Conservation (phyloP, 2,888 invertebrate species). For the Pantelozetes paolii region DNA sequence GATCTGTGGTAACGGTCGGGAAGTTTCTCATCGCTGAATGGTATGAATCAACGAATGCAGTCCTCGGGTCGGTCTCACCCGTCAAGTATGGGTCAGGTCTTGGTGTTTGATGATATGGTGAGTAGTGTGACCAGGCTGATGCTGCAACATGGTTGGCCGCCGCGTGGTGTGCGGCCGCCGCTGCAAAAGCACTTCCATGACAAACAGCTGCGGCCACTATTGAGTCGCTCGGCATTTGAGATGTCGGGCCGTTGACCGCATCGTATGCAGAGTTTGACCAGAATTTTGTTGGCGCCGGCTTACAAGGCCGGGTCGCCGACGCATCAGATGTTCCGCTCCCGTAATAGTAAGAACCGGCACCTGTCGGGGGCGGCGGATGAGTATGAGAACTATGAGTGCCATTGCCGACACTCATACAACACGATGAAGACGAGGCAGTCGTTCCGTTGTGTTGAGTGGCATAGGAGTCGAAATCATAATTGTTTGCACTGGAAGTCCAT, state of each 20-base stretch:
- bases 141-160: constrained; percentile 38
- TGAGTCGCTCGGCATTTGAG: constrained; percentile 39
- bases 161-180: constrained; percentile 39
- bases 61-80: constrained; percentile 34
- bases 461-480: constrained; percentile 36
- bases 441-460: constrained; percentile 36
- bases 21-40: constrained; percentile 35
- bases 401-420: constrained; percentile 32
- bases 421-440: constrained; percentile 19
- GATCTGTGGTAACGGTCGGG: constrained; percentile 26
- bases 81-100: constrained; percentile 33
- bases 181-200: constrained; percentile 38
- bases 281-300: constrained; percentile 38
- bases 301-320: constrained; percentile 19
- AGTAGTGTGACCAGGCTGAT: constrained; percentile 46
- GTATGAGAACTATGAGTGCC: constrained; percentile 24
- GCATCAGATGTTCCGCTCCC: background rate
- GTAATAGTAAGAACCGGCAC: constrained; percentile 10
- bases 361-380: background rate
- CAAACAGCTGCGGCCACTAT: constrained; percentile 40
- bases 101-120: constrained; percentile 42
- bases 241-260: background rate
- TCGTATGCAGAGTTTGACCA: constrained; percentile 41
- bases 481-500: constrained; percentile 34
- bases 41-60: constrained; percentile 35